These are phyloP conservation scores for Drosophila seguyi DNA, from an alignment of 1,140 invertebrate genomes.

Conservation along the genomic window DNA sequence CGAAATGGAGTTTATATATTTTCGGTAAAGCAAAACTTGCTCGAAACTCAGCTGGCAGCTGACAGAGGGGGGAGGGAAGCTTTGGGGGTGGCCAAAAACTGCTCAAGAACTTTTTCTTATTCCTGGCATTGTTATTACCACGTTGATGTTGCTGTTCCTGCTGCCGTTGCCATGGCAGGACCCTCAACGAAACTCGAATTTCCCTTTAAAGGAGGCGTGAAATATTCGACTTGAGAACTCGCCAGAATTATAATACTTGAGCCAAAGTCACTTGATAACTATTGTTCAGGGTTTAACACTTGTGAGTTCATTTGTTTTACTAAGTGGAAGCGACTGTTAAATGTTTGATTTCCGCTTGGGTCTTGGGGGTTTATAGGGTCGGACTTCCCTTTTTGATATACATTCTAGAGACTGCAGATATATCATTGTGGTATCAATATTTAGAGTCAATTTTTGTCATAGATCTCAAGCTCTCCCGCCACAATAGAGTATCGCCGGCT, in stretches of 20 bases:
- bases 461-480: neutral
- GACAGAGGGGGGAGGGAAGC: conserved; percentile 22
- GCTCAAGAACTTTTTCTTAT: conserved; percentile 65
- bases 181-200: conserved; percentile 37
- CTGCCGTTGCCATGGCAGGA: conserved; percentile 15
- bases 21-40: conserved; percentile 68
- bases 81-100: conserved; percentile 37
- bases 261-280: conserved; percentile 34
- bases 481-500: conserved; percentile 16
- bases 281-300: conserved; percentile 18
- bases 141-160: conserved; percentile 50
- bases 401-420: too few relatives aligned
- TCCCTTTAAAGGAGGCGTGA: conserved; percentile 45
- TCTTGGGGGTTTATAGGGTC: too few relatives aligned
- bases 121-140: conserved; percentile 74
- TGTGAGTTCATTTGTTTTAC: conserved; percentile 32
- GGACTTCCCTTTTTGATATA: too few relatives aligned
- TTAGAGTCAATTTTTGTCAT: too few relatives aligned
- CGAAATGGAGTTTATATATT: conserved; percentile 70
- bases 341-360: neutral
- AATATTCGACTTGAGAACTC: conserved; percentile 42
- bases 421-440: too few relatives aligned
- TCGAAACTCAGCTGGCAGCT: conserved; percentile 69
- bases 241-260: conserved; percentile 37
- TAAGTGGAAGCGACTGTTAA: neutral